Base-by-base conservation (phyloP, 2,888 invertebrate species). In the Chrysotoxum bicinctum region DNA sequence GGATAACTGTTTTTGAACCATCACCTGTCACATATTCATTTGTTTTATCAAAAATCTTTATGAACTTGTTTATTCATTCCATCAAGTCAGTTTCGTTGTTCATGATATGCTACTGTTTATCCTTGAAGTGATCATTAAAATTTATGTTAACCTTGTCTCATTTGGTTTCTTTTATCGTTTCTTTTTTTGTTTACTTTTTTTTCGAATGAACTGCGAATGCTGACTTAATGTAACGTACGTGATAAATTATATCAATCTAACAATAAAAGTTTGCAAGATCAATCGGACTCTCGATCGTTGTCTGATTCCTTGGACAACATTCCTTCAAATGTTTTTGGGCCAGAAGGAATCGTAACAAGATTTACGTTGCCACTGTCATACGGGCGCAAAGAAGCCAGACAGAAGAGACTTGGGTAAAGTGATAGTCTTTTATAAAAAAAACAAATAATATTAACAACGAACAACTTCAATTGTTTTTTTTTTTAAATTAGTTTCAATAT, bases 341-440 rank as follows among this genome's bases (percentile, higher is more conserved):
- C 94, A 92, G 93, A 94, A 93, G 92, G 92, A 88, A 91, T 92
- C 88, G 94, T 94, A 89, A 94, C 94, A 88, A 94, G 95, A 93
- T 95, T 95, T 93, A 95, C 95, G 90, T 93, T 95, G 93, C 95
- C 95, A 90, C 93, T 96, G 93, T 95, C 95, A 93, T 95, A 95
- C 93, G 95, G 95, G 93, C 95, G 96, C 92, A 95, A 95, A 93
- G 94, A 94, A 93, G 94, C 93, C 89, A 95, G 95, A 91, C 96
- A 96, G 93, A 96, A 96, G 93, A 94, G 96, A 93, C 95, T 95
- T 94, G 96, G 96, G 96, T 96, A 95, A 94, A 93, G 91, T 84
- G 84, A 69, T 82, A 84, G 45, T 43, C 45, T 66, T 52, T 5
- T 21, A 52, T 45, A 37, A 50, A 78, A 58, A 72, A 45, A 52